Percentiles rank a stretch among this genome's conserved stretches.
phyloP scores from a whole-genome alignment of 1,140 invertebrate species.

The Lamellibrachia luymesi region DNA sequence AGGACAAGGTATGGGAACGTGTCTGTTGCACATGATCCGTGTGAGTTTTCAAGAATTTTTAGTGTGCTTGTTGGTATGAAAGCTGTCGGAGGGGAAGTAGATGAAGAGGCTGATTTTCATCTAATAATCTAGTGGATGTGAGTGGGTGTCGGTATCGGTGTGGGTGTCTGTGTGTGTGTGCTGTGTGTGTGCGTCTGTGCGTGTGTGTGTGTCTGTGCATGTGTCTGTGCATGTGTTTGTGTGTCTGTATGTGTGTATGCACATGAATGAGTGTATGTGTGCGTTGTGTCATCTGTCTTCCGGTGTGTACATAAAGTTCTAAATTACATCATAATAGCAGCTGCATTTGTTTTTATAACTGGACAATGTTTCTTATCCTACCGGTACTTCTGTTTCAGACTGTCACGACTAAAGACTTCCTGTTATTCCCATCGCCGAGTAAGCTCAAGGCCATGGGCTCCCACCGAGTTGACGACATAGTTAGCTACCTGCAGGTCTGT shows the following conservation, averaged over 20 bases:
- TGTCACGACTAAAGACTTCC: too few species aligned
- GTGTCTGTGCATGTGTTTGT: not conserved
- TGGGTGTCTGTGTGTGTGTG: too few species aligned
- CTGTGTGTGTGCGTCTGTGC: too few species aligned
- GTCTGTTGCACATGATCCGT: not conserved
- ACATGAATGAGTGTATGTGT: not conserved
- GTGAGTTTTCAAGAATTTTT: not conserved
- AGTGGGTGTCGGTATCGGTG: too few species aligned
- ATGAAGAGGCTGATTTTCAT: not conserved
- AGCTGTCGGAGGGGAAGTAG: not conserved
- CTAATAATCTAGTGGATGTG: too few species aligned
- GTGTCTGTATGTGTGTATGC: not conserved
- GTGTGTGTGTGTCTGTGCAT: too few species aligned
- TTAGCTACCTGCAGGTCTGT: not conserved
- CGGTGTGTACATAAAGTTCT: not conserved
- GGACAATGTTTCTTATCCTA: not conserved
- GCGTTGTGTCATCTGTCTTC: not conserved
- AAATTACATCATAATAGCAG: not conserved
- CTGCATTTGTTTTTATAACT: not conserved
- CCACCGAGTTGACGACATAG: conserved; percentile 30
- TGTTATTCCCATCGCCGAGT: conserved; percentile 54
- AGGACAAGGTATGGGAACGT: not conserved
- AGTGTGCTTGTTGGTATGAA: not conserved
- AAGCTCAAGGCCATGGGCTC: conserved; percentile 60
- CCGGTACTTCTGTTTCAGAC: too few species aligned